Percentiles rank a stretch among this genome's conserved stretches.
These are phyloP conservation scores for Hesperophylax magnus DNA, from an alignment of 1,140 invertebrate genomes.

Conservation along the genomic window DNA sequence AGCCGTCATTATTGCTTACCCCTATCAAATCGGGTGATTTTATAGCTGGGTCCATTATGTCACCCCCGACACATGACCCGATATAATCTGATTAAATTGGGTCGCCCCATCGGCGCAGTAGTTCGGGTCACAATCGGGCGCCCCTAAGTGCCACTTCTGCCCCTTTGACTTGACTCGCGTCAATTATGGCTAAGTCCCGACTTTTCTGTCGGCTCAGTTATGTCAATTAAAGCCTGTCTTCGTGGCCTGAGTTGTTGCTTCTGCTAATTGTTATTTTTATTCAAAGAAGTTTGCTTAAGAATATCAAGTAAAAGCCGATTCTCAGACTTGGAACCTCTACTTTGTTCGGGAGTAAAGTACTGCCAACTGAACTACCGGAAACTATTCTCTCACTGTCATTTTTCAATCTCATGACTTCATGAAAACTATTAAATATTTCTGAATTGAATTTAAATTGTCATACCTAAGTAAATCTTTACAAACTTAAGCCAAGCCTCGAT, in stretches of 20 bases:
- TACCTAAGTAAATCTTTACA: no score
- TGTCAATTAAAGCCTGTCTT: neutral
- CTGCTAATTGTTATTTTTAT: no score
- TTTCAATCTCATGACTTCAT: no score
- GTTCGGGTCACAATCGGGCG: slow-evolving; percentile 44
- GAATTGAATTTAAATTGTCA: no score
- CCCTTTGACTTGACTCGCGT: slow-evolving; percentile 34
- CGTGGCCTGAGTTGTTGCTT: neutral
- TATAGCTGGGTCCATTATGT: neutral
- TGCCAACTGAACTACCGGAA: no score
- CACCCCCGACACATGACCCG: neutral
- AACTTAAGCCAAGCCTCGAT: no score
- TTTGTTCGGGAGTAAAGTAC: no score
- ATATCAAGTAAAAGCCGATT: no score
- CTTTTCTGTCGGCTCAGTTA: neutral
- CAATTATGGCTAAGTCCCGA: slow-evolving; percentile 3
- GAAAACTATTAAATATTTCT: no score
- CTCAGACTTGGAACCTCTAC: no score
- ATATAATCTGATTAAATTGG: slow-evolving; percentile 34
- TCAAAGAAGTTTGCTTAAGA: no score
- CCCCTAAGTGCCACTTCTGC: slow-evolving; percentile 46
- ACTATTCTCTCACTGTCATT: no score
- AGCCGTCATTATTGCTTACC: neutral
- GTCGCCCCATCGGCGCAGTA: slow-evolving; percentile 1
- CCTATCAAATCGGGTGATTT: neutral